These are phyloP conservation scores for Eueremaeus valkanovi DNA, from an alignment of 2,888 invertebrate genomes.

Conservation along the genomic window DNA sequence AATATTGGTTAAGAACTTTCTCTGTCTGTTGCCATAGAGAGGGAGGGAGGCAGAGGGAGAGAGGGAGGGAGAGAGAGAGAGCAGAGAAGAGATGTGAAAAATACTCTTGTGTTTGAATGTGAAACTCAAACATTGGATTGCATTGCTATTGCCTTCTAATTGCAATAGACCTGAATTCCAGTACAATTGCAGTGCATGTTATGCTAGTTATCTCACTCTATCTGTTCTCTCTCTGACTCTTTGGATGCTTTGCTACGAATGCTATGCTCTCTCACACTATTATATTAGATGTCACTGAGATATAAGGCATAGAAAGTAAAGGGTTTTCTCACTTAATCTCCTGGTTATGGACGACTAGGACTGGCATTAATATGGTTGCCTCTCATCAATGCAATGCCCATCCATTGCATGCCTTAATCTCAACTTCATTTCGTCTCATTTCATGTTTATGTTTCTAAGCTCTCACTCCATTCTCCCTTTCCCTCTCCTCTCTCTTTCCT, in stretches of 20 bases:
- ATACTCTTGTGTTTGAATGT: background rate
- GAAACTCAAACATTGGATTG: background rate
- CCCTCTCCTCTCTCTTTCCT: background rate
- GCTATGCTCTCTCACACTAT: background rate
- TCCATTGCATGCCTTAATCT: constrained; percentile 8
- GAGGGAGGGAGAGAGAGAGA: background rate
- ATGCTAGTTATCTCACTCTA: background rate
- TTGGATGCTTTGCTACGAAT: background rate
- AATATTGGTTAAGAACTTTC: constrained; percentile 1
- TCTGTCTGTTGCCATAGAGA: constrained; percentile 18
- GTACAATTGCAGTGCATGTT: background rate
- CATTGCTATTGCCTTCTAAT: constrained; percentile 14
- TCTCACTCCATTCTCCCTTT: background rate
- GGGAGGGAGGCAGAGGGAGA: background rate
- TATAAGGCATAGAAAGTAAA: no score
- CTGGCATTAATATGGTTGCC: constrained; percentile 20
- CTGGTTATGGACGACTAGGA: constrained; percentile 30
- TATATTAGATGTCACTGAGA: constrained; percentile 16
- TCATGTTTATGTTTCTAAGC: background rate
- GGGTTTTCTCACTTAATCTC: constrained; percentile 33
- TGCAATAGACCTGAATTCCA: constrained; percentile 21
- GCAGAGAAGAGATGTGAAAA: no score
- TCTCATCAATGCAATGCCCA: constrained; percentile 12
- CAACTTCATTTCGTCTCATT: constrained; percentile 1
- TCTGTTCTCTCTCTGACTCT: background rate